A percentile compares a stretch with the other conserved stretches of the same genome.
phyloP scores from a whole-genome alignment of 2,797 vertebrate species.

The Dicrostonyx torquatus region DNA sequence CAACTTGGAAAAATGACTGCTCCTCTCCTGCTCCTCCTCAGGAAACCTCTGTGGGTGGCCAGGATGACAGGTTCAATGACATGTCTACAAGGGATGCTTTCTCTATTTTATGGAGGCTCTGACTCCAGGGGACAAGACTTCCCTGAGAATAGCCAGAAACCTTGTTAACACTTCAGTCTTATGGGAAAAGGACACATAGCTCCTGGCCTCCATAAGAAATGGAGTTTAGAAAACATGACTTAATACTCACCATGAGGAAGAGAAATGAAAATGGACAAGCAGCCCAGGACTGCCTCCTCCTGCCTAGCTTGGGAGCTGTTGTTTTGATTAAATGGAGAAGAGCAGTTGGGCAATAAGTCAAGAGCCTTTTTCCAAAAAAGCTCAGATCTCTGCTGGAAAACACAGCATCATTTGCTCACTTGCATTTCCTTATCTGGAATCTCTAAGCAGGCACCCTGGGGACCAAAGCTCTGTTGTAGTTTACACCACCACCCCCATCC shows the following conservation, averaged over 20 bases:
- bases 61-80: background rate
- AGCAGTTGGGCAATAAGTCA: background rate
- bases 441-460: conserved; percentile 63
- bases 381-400: conserved; percentile 41
- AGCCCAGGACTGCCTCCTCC: background rate
- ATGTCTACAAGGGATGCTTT: background rate
- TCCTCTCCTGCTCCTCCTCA: background rate
- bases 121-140: background rate
- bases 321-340: background rate
- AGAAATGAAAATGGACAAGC: background rate
- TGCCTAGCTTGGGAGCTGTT: background rate
- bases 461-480: conserved; percentile 35
- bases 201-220: background rate
- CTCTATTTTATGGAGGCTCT: background rate
- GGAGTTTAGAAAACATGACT: background rate
- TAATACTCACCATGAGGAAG: background rate
- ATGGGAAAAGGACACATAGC: background rate
- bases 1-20: background rate
- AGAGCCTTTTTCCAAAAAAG: conserved; percentile 8
- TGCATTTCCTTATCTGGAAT: conserved; percentile 41
- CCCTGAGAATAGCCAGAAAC: background rate
- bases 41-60: background rate
- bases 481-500: background rate
- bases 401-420: background rate
- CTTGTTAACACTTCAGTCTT: background rate